Evolutionary conservation across 2,888 invertebrate genomes (phyloP), one percentile per base, ranked within the genome.

Genomic region (Pristionchus mayeri): DNA sequence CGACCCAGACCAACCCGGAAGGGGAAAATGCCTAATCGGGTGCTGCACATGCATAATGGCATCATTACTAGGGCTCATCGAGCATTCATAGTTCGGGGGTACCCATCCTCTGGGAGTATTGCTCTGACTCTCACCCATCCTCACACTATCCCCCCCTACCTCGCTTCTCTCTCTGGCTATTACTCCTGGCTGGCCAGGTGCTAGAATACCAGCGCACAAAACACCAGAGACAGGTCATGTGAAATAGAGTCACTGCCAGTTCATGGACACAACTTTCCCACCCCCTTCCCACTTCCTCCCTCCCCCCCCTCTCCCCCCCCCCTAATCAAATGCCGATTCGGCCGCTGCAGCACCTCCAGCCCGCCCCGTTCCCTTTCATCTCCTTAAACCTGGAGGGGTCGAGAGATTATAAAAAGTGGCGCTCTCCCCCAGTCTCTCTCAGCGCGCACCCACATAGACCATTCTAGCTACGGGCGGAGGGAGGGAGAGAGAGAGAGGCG

Each of bases 381-480:
- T 34, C 30, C 30, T 30, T 13, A 9, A 63, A 63, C 21, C 63
- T 63, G 63, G 63, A 63, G 18, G 63, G 34, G 1, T 34, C 30
- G 30, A 21, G 34, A 18, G 7, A 6, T 13, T 44, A 63, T 34
- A 63, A 63, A 63, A 63, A 63, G 63, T 34, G 34, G 63, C 63
- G 34, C 63, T 60, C 60, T 34, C 63, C 63, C 34, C 63, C 63
- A 34, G 63, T 63, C 63, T 63, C 63, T 30, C 60, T 30, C 60
- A 60, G 24, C n/a, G 27, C n/a, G 63, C 63, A 63, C 34, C 27
- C 34, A 63, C 18, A 63, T 63, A 63, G 63, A 63, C 34, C 63
- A 63, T 18, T 34, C 63, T 37, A 63, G 63, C 30, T 30, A 63
- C 63, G 34, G 34, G 30, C 27, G 63, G n/a, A 34, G 75, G 44